Percentiles rank a stretch among this genome's conserved stretches.
phyloP scores from a whole-genome alignment of 2,797 vertebrate genomes.

The Phrynocephalus forsythii region DNA sequence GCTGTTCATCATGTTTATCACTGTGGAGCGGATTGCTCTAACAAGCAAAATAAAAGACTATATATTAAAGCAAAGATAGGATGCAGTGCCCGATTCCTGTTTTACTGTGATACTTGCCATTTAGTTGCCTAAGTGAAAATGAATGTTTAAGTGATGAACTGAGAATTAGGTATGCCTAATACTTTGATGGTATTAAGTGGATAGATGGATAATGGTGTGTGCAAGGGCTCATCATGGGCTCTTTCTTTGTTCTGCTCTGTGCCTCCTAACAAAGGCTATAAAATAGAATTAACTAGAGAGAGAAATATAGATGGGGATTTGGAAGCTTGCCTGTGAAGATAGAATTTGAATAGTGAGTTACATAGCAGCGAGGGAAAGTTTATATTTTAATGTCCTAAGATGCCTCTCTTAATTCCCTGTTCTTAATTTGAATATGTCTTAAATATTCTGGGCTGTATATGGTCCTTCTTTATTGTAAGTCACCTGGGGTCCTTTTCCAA shows the following conservation, averaged over 20 bases:
- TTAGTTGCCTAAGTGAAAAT: not conserved
- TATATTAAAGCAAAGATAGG: not conserved
- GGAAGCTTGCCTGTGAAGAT: too few species aligned
- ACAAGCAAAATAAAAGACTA: not conserved
- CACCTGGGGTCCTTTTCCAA: too few species aligned
- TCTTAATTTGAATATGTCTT: too few species aligned
- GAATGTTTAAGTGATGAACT: not conserved
- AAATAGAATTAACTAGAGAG: too few species aligned
- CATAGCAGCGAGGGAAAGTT: too few species aligned
- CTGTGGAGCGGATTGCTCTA: not conserved
- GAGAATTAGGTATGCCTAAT: not conserved
- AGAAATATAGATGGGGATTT: too few species aligned
- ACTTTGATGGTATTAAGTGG: not conserved
- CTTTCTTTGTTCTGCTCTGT: not conserved
- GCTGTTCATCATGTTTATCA: conserved; percentile 29
- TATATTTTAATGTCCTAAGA: too few species aligned
- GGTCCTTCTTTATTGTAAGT: too few species aligned
- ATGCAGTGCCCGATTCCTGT: not conserved
- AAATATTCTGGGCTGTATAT: too few species aligned
- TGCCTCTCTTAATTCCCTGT: too few species aligned
- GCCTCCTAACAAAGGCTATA: too few species aligned
- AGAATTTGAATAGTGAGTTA: too few species aligned
- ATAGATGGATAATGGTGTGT: not conserved
- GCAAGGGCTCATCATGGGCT: not conserved
- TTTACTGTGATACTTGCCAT: not conserved